phyloP scores from a whole-genome alignment of 2,113 vertebrate species.

The Toxotes chatareus region DNA sequence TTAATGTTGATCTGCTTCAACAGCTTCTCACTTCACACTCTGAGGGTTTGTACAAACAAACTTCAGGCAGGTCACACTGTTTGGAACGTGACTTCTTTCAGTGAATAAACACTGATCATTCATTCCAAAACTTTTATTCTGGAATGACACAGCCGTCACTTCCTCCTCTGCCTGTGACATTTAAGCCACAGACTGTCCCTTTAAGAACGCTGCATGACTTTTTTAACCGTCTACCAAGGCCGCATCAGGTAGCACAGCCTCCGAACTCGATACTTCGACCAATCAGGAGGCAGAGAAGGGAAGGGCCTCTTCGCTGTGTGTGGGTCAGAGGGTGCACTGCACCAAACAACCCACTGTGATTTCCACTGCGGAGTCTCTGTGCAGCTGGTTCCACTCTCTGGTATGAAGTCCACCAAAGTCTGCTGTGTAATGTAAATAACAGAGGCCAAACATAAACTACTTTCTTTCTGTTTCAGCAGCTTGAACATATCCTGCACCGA shows the following conservation, averaged over 20 bases:
- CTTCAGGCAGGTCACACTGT: too few species aligned
- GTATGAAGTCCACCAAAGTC: too few species aligned
- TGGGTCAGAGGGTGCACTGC: not conserved
- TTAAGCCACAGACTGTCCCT: not conserved
- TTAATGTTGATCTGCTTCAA: too few species aligned
- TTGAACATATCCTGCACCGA: too few species aligned
- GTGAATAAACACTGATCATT: too few species aligned
- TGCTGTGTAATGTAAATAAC: too few species aligned
- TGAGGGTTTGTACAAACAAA: too few species aligned
- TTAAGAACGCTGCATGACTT: slow-evolving; percentile 30
- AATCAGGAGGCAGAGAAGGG: slow-evolving; percentile 27
- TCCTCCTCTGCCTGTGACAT: not conserved
- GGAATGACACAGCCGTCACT: not conserved
- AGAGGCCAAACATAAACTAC: too few species aligned
- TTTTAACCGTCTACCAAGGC: slow-evolving; percentile 47
- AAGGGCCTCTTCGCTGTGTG: not conserved
- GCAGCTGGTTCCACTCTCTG: not conserved
- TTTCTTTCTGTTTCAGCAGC: too few species aligned
- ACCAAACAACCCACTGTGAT: not conserved
- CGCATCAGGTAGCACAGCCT: slow-evolving; percentile 17
- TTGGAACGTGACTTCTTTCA: too few species aligned
- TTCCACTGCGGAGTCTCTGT: not conserved
- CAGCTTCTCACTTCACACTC: too few species aligned
- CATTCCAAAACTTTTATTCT: not conserved
- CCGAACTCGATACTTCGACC: slow-evolving; percentile 27